These are phyloP conservation scores for Scaptomyza graminum DNA, from an alignment of 1,140 invertebrate species.

Conservation along the genomic window DNA sequence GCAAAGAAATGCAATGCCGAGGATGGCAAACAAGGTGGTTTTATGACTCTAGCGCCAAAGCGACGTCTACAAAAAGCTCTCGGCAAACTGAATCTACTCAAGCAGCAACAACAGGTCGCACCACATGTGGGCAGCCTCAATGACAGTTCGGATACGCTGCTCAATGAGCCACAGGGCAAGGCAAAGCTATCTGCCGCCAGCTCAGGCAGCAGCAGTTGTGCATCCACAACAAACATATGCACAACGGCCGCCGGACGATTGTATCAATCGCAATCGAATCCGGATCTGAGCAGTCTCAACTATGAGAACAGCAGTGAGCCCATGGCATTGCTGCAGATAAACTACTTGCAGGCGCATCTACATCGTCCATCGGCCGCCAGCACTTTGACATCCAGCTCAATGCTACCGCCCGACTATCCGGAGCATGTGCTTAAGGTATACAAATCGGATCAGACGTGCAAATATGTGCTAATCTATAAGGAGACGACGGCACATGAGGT, in stretches of 20 bases:
- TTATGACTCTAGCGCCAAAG: slow-evolving; percentile 94
- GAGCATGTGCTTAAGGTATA: slow-evolving; percentile 99
- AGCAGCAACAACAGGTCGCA: slow-evolving; percentile 85
- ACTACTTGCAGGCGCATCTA: slow-evolving; percentile 66
- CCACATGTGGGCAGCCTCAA: slow-evolving; percentile 56
- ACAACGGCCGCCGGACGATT: slow-evolving; percentile 82
- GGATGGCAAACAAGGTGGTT: slow-evolving; percentile 87
- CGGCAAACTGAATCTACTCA: slow-evolving; percentile 95
- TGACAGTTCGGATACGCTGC: slow-evolving; percentile 66
- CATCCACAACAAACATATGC: slow-evolving; percentile 48
- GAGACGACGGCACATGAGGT: slow-evolving; percentile 99
- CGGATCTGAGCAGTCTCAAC: slow-evolving; percentile 91
- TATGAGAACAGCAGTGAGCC: slow-evolving; percentile 87
- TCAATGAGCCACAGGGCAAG: slow-evolving; percentile 56
- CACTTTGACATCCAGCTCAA: slow-evolving; percentile 61
- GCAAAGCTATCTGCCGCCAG: slow-evolving; percentile 53
- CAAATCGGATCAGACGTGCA: slow-evolving; percentile 98
- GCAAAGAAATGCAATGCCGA: slow-evolving; percentile 86
- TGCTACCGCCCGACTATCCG: slow-evolving; percentile 89
- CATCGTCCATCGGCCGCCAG: slow-evolving; percentile 75
- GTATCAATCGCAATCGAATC: slow-evolving; percentile 95
- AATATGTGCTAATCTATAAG: slow-evolving; percentile 98
- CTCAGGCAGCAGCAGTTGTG: slow-evolving; percentile 60
- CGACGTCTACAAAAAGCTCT: slow-evolving; percentile 93
- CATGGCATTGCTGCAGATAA: slow-evolving; percentile 50